Evolutionary conservation across 2,113 vertebrate genomes (phyloP).

Genomic region (Ursus arctos): DNA sequence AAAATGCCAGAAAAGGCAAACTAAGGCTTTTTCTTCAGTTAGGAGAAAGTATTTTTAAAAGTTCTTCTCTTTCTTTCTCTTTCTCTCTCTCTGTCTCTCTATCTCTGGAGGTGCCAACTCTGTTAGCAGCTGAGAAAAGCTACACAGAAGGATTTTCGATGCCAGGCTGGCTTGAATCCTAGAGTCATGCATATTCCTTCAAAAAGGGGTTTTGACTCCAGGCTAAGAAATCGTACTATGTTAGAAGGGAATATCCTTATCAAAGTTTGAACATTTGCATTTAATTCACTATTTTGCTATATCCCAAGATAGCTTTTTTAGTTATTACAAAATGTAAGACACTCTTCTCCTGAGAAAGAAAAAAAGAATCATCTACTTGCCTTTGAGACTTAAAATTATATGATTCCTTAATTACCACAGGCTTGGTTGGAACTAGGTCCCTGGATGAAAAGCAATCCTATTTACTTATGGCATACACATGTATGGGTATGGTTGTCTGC

Average conservation of each 20-base stretch:
- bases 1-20: conserved; percentile 50
- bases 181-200: conserved; percentile 34
- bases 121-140: conserved; percentile 54
- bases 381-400: conserved; percentile 60
- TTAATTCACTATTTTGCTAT: conserved; percentile 52
- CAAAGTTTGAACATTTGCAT: conserved; percentile 67
- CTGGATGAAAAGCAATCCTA: background rate
- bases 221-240: conserved; percentile 33
- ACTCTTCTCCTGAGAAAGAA: background rate
- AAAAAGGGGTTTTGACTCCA: conserved; percentile 54
- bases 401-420: conserved; percentile 14
- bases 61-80: background rate
- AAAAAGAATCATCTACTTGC: conserved; percentile 11
- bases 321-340: conserved; percentile 49
- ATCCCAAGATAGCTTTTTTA: background rate
- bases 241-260: conserved; percentile 46
- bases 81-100: rapidly evolving
- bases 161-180: conserved; percentile 57
- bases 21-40: conserved; percentile 54
- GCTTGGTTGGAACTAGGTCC: background rate
- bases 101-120: conserved; percentile 22
- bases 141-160: conserved; percentile 28
- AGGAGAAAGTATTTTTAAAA: conserved; percentile 10
- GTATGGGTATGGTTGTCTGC: background rate
- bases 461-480: background rate